Percentiles rank a stretch among this genome's conserved stretches.
Conservation (phyloP, 2,888 invertebrate species). For the Meiosimyza decipiens region DNA sequence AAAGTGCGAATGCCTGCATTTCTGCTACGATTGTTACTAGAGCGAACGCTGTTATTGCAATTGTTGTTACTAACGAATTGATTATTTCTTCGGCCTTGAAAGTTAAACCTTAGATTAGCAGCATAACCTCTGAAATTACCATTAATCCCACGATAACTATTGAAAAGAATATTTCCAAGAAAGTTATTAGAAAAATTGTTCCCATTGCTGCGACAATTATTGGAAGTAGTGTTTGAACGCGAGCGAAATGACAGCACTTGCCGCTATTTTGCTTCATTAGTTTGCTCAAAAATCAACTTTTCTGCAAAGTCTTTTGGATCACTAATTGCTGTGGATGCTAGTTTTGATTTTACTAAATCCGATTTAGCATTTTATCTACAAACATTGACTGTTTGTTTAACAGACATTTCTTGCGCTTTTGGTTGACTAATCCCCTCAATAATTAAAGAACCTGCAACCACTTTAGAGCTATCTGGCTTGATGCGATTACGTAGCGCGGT, state of each 20-base stretch:
- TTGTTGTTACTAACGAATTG: not conserved
- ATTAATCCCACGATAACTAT: not conserved
- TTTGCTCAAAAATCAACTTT: not conserved
- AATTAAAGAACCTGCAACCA: not conserved
- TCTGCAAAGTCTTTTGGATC: not conserved
- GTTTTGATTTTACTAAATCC: conserved; percentile 3
- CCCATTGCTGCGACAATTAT: conserved; percentile 3
- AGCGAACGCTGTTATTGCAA: not conserved
- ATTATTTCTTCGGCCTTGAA: too few relatives aligned
- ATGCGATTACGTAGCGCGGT: conserved; percentile 20
- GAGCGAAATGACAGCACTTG: not conserved
- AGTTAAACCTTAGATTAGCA: too few relatives aligned
- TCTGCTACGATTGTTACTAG: not conserved
- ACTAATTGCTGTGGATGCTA: not conserved
- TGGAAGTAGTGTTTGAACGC: not conserved
- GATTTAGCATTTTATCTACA: too few relatives aligned
- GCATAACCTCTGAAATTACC: not conserved
- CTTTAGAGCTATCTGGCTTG: conserved; percentile 18
- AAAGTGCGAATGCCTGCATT: conserved; percentile 21
- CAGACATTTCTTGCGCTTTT: not conserved
- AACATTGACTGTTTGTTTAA: conserved; percentile 7
- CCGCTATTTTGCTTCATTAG: conserved; percentile 7
- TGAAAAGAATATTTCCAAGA: not conserved
- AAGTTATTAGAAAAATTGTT: not conserved
- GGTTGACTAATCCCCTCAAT: too few relatives aligned